phyloP scores from a whole-genome alignment of 2,888 invertebrate species.

The Melipona beecheii region DNA sequence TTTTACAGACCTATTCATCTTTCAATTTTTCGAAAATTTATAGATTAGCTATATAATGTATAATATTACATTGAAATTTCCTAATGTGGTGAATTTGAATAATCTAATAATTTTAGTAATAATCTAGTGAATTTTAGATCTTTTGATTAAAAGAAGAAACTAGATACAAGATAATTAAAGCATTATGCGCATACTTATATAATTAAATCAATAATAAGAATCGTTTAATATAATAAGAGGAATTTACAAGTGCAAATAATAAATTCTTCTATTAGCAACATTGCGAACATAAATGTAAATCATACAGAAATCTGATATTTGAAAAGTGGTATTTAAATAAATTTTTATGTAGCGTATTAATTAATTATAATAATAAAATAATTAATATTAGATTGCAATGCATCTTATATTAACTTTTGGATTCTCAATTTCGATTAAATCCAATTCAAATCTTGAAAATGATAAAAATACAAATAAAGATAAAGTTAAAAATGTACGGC shows the following conservation, averaged over 20 bases:
- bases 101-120: no score
- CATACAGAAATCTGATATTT: not conserved
- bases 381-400: constrained; percentile 14
- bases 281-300: not conserved
- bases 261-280: not conserved
- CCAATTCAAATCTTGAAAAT: not conserved
- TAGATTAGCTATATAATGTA: no score
- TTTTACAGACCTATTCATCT: not conserved
- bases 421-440: constrained; percentile 30
- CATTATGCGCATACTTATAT: not conserved
- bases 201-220: not conserved
- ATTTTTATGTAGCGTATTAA: not conserved
- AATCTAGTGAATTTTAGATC: not conserved
- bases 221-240: not conserved
- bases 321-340: not conserved
- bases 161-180: not conserved
- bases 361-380: not conserved
- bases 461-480: not conserved
- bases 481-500: constrained; percentile 6
- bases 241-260: not conserved
- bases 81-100: no score
- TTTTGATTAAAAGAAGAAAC: not conserved
- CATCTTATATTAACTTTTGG: constrained; percentile 53
- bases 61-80: no score
- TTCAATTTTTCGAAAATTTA: not conserved